Evolutionary conservation across 2,113 vertebrate genomes (phyloP), one percentile per base, ranked within the genome.

Genomic region (Cervus canadensis): DNA sequence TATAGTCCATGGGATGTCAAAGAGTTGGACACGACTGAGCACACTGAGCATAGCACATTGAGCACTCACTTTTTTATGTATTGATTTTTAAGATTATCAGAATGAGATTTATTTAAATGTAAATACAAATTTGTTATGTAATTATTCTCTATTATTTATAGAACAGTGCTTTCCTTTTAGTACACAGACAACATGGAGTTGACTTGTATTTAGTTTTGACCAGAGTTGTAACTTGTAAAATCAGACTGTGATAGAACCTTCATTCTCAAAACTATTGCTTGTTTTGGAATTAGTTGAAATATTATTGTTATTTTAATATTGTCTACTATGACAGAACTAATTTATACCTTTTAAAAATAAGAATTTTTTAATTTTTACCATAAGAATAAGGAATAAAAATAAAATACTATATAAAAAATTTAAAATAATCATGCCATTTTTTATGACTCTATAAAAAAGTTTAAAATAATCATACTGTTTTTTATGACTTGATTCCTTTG

Each of bases 41-140:
- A 76, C 71, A 76, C 36, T 76, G 71, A 76, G n/a, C 19, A 71
- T 71, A 43, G 23, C 23, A 26, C 71, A 76, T 26, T 76, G 71
- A 76, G 71, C 71, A 43, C 94, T 90, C 48, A 92, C 3, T 79
- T 52, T 89, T 91, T 92, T 91, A 45, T 81, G 78, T 82, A 36
- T 85, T 52, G 14, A 85, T 85, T 89, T 96, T 96, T 92, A 93
- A 96, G 56, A 56, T 17, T 13, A 83, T 59, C 78, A 89, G 84
- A 96, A 89, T 92, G 62, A 96, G 67, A 57, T 79, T 87, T 92
- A 87, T 96, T 92, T 91, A 96, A 87, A 56, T 97, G 40, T 67
- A 74, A 87, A 78, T 93, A 36, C 30, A 96, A 90, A 92, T 96
- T 93, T 93, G 17, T 36, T 84, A 62, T 74, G 23, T 21, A 56